These are phyloP conservation scores for Furcifer pardalis DNA, from an alignment of 2,797 vertebrate genomes.

Conservation along the genomic window DNA sequence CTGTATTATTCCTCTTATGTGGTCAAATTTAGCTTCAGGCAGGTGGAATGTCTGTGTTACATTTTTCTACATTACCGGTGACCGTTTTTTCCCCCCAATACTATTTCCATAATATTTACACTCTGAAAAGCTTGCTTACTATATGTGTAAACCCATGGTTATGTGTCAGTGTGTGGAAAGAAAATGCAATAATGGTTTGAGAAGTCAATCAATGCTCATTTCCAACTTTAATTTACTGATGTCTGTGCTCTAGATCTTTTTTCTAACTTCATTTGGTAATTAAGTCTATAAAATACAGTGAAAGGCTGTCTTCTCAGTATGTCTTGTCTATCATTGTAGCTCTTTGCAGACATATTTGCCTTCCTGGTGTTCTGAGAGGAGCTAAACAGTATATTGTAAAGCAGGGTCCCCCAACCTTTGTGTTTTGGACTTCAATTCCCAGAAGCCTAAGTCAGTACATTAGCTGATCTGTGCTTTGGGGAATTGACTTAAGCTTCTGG, in stretches of 20 bases:
- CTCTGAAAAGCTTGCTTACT: neutral
- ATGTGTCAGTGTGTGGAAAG: neutral
- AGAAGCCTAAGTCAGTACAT: too few species aligned
- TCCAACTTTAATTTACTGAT: neutral
- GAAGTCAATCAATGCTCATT: neutral
- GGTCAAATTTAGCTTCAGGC: conserved; percentile 8
- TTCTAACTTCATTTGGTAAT: neutral
- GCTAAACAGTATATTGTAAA: neutral
- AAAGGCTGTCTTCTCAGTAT: neutral
- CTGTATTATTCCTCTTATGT: neutral
- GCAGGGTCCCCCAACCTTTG: too few species aligned
- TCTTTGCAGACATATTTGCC: neutral
- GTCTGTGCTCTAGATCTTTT: neutral
- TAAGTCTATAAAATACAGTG: neutral
- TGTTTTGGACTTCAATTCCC: too few species aligned
- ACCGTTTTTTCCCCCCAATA: conserved; percentile 32
- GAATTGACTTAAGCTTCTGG: too few species aligned
- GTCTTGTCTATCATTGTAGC: neutral
- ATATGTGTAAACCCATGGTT: conserved; percentile 8
- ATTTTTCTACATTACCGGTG: conserved; percentile 47
- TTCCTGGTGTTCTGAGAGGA: neutral
- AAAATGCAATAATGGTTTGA: neutral
- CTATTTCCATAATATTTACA: conserved; percentile 24
- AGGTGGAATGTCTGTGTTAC: neutral
- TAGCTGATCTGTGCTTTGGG: too few species aligned